Conservation (phyloP, 1,140 invertebrate species). For the Hypsibius dujardini region DNA sequence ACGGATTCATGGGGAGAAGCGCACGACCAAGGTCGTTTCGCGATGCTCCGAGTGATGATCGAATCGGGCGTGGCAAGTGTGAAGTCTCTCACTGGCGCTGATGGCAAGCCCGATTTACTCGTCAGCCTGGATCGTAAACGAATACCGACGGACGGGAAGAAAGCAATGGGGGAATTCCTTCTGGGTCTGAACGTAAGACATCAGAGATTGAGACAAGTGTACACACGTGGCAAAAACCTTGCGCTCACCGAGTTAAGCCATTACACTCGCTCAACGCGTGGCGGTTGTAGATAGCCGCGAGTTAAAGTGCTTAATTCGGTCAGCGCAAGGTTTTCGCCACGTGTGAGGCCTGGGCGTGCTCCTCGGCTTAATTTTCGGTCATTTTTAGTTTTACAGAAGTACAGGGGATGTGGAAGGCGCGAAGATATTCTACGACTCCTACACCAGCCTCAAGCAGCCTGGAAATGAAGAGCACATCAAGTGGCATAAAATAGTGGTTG, state of each 20-base stretch:
- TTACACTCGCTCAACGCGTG: too few relatives aligned
- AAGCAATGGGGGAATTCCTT: slow-evolving; percentile 54
- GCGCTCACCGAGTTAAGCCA: too few relatives aligned
- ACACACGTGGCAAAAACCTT: too few relatives aligned
- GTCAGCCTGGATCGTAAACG: slow-evolving; percentile 57
- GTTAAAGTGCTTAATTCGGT: too few relatives aligned
- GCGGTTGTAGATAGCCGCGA: too few relatives aligned
- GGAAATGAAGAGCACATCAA: slow-evolving; percentile 48
- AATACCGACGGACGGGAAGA: slow-evolving; percentile 60
- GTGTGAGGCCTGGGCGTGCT: too few relatives aligned
- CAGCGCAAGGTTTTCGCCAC: too few relatives aligned
- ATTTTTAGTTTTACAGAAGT: slow-evolving; percentile 53
- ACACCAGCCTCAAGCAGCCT: slow-evolving; percentile 52
- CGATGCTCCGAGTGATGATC: slow-evolving; percentile 62
- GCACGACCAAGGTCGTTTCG: slow-evolving; percentile 72
- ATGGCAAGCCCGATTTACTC: slow-evolving; percentile 56
- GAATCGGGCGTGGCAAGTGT: slow-evolving; percentile 58
- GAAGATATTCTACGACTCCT: slow-evolving; percentile 53
- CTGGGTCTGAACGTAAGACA: slow-evolving; percentile 40
- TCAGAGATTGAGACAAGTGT: neutral
- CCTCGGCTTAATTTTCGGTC: neutral
- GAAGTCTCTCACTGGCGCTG: slow-evolving; percentile 44
- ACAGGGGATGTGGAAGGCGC: slow-evolving; percentile 58
- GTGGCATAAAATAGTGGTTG: slow-evolving; percentile 68
- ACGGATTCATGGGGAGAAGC: slow-evolving; percentile 38